Base-by-base conservation (phyloP, 2,113 vertebrate species). In the Nipponia nippon region DNA sequence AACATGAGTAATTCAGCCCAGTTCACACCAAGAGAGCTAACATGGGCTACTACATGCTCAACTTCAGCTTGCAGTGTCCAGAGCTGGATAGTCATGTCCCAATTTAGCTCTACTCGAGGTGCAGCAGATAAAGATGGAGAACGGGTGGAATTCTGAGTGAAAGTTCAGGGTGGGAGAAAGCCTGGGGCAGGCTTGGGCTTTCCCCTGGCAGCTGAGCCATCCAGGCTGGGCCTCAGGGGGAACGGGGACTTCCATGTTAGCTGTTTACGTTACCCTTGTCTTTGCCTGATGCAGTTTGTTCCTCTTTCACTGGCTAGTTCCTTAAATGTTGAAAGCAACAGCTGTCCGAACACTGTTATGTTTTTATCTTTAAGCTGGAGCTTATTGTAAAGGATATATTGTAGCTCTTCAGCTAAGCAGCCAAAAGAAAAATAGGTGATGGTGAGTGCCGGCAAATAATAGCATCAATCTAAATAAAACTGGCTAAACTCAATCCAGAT, bases 381-480 rank as follows among this genome's bases (percentile, higher is more conserved):
- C 49, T 72, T 76, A 69, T 69, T 69, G 6, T 52, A 69, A 72
- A 93, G 46, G 15, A 23, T 72, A 21, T 73, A 32, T 40, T 65
- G 17, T 40, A 94, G 49, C 46, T 66, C 53, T 73, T 76, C 73
- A 90, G 67, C 26, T 83, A 83, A 55, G 38, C 91, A 79, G 8
- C 61, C 62, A 53, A 42, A 30, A 87, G 77, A 77, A 92, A 89
- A 93, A 76, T 19, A 83, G 67, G 66, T 91, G 47, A 21, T 80
- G 32, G 20, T 29, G 27, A 87, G n/a, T 32, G 38, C 42, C 63
- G 62, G 44, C n/a, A 94, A 95, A 81, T 55, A 91, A 66, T 29
- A 93, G 23, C 50, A 75, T 90, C 80, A 88, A 56, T 93, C 78
- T 83, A 80, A 89, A 83, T 79, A 89, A 61, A 95, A 84, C 50